Percentiles rank a stretch among this genome's conserved stretches.
Evolutionary conservation across 2,888 invertebrate genomes (phyloP).

Genomic region (Chymomyza fuscimana): DNA sequence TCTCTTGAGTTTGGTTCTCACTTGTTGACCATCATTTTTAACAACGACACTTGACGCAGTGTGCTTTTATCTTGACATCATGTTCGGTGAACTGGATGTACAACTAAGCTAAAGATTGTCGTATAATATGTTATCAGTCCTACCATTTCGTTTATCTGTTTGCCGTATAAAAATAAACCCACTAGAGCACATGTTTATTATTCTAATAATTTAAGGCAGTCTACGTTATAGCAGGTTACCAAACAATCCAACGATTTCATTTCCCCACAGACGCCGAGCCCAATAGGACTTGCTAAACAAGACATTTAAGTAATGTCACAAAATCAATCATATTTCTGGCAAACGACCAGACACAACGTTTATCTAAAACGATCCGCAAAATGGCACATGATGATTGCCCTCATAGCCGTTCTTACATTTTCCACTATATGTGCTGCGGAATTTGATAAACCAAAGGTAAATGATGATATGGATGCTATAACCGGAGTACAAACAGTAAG

Average conservation of each 20-base stretch:
- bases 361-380: constrained; percentile 77
- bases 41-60: constrained; percentile 53
- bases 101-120: not conserved
- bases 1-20: not conserved
- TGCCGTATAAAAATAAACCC: constrained; percentile 54
- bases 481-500: constrained; percentile 66
- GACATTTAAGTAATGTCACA: constrained; percentile 73
- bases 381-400: constrained; percentile 74
- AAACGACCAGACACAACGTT: constrained; percentile 78
- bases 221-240: constrained; percentile 21
- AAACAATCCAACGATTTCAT: constrained; percentile 34
- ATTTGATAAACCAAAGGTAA: constrained; percentile 53
- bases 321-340: constrained; percentile 79
- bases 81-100: not conserved
- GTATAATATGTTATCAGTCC: not conserved
- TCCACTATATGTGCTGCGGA: constrained; percentile 77
- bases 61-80: constrained; percentile 43
- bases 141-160: constrained; percentile 21
- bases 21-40: not conserved
- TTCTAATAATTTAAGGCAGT: constrained; percentile 27
- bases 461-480: constrained; percentile 57
- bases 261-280: constrained; percentile 46
- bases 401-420: constrained; percentile 75
- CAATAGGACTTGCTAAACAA: not conserved
- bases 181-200: constrained; percentile 38